Base-by-base conservation (phyloP, 64 coral and sea anemone genomes). In the Astreopora myriophthalma region DNA sequence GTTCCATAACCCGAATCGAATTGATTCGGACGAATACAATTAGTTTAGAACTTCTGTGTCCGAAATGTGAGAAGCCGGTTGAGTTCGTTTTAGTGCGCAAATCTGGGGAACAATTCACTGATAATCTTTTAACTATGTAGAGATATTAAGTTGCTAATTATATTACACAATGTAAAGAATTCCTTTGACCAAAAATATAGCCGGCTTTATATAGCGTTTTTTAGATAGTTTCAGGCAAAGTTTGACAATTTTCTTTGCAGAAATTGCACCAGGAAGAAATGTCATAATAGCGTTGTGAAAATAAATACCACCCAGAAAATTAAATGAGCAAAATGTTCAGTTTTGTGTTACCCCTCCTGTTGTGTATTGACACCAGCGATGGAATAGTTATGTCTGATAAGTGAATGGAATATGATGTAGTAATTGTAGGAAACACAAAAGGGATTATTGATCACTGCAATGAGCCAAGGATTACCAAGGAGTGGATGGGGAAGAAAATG, bases 141-240 rank as follows among this genome's bases (percentile, higher is more conserved):
- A 65, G 27, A 60, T 65, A 83, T 83, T 66, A 83, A 83, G 79
- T 83, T 83, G 8, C 79, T 64, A 64, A 64, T 83, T 83, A 83
- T 33, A 83, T 83, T 64, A 65, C 12, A 31, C 4, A 62, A 81
- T 34, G 28, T 11, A 33, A 80, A 49, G 33, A 83, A 83, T 83
- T 83, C 79, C 61, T 83, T 65, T 4, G 20, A 64, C 30, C 9
- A 62, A 83, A 77, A 61, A 83, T 36, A 35, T 0, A 83, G 33
- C 28, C 12, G 10, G 10, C 31, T 6, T 22, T 36, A 38, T 22
- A 26, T 6, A 30, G 32, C 34, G n/a, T 34, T 39, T 16, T 33
- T 23, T 63, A 55, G 20, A 37, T 10, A 11, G 31, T 26, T 3
- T 37, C 34, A 37, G 13, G 31, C 16, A 64, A n/a, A 64, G 23